Conservation (phyloP, 2,113 vertebrate genomes). For the Dasyprocta punctata region DNA sequence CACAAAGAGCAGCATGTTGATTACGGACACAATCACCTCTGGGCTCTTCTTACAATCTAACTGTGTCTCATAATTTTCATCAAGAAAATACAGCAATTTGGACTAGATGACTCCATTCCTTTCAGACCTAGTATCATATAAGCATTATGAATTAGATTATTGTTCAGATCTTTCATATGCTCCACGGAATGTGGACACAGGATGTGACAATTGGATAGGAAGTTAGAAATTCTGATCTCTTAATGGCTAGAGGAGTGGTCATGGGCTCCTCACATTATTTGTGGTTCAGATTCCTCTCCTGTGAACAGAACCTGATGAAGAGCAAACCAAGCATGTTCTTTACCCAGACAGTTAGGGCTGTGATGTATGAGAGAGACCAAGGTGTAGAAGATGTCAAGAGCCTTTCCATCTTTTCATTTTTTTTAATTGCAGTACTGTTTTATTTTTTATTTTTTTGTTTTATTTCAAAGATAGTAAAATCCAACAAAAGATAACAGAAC, state of each 20-base stretch:
- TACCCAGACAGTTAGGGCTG: background rate
- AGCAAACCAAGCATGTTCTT: background rate
- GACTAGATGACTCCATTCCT: conserved; percentile 34
- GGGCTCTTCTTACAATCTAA: background rate
- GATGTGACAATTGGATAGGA: conserved; percentile 35
- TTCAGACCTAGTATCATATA: background rate
- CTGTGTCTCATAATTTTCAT: background rate
- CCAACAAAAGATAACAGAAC: too few relatives aligned
- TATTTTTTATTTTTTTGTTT: too few relatives aligned
- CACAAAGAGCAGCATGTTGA: background rate
- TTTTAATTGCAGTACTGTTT: too few relatives aligned
- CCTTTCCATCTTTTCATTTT: background rate
- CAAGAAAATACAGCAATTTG: conserved; percentile 37
- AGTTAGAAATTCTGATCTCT: background rate
- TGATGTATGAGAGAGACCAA: background rate
- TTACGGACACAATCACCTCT: background rate
- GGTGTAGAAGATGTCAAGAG: background rate
- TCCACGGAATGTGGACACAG: background rate
- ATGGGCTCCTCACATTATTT: background rate
- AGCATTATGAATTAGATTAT: background rate
- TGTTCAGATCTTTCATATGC: conserved; percentile 42
- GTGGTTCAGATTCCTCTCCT: background rate
- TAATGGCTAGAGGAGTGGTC: background rate
- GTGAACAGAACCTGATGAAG: background rate
- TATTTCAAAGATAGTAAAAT: too few relatives aligned